Evolutionary conservation across 2,113 vertebrate species (phyloP).

Genomic region (Corythaixoides concolor): DNA sequence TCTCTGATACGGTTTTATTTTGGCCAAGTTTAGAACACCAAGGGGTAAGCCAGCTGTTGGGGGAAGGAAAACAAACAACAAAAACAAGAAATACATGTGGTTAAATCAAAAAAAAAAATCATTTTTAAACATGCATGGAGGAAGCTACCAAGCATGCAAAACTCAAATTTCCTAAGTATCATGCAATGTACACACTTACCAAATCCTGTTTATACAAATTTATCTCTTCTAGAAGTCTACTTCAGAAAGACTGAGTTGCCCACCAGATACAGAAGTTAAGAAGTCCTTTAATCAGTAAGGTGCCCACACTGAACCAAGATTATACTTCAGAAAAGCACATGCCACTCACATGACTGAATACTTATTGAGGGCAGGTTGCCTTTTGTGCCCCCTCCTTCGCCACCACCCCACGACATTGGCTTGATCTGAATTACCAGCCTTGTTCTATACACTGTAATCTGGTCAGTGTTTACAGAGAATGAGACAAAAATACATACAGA

Average conservation of each 20-base stretch:
- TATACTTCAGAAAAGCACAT: background rate
- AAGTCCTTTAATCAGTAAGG: background rate
- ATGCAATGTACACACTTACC: conserved; percentile 18
- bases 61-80: conserved; percentile 77
- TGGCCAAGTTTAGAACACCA: conserved; percentile 96
- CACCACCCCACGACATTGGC: background rate
- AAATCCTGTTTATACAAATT: background rate
- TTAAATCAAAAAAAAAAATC: conserved; percentile 71
- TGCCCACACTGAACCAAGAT: background rate
- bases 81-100: conserved; percentile 69
- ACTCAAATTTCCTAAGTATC: background rate
- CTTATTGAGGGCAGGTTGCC: background rate
- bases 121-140: conserved; percentile 38
- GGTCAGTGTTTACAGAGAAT: background rate
- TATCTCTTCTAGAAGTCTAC: background rate
- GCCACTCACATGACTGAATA: background rate
- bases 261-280: background rate
- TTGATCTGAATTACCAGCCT: background rate
- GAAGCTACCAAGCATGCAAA: conserved; percentile 49
- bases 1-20: conserved; percentile 94
- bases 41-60: conserved; percentile 94
- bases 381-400: background rate
- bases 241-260: background rate
- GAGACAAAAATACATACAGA: background rate
- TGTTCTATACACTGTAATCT: background rate